Conservation (phyloP, 2,888 invertebrate genomes). For the Orthosia incerta region DNA sequence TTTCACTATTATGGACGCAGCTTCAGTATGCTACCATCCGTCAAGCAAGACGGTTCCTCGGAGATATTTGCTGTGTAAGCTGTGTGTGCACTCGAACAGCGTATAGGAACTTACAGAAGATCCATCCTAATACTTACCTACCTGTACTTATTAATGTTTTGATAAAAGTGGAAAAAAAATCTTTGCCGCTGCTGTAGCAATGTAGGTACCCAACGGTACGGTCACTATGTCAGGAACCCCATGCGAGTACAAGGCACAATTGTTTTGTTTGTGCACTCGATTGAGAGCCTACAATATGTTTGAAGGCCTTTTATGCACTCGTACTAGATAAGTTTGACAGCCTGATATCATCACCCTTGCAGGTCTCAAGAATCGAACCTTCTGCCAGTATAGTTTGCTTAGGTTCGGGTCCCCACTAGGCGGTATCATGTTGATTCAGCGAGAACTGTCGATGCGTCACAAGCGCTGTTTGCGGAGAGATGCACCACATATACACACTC, state of each 20-base stretch:
- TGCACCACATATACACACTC: conserved; percentile 33
- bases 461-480: conserved; percentile 59
- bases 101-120: conserved; percentile 25
- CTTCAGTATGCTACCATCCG: conserved; percentile 39
- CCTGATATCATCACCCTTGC: background rate
- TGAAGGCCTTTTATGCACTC: background rate
- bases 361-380: background rate
- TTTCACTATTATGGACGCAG: conserved; percentile 28
- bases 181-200: too few species aligned
- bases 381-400: conserved; percentile 12
- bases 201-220: too few species aligned
- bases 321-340: background rate
- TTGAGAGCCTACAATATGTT: too few species aligned
- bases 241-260: too few species aligned
- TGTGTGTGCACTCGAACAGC: conserved; percentile 24
- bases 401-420: conserved; percentile 14
- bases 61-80: conserved; percentile 57
- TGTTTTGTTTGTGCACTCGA: too few species aligned
- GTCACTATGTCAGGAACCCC: too few species aligned
- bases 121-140: background rate
- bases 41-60: conserved; percentile 48
- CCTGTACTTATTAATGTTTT: background rate
- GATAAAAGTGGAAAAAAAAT: background rate
- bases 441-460: conserved; percentile 62
- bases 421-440: conserved; percentile 68